Evolutionary conservation across 2,113 vertebrate genomes (phyloP), one percentile per base, ranked within the genome.

Genomic region (Gymnarchus niloticus): DNA sequence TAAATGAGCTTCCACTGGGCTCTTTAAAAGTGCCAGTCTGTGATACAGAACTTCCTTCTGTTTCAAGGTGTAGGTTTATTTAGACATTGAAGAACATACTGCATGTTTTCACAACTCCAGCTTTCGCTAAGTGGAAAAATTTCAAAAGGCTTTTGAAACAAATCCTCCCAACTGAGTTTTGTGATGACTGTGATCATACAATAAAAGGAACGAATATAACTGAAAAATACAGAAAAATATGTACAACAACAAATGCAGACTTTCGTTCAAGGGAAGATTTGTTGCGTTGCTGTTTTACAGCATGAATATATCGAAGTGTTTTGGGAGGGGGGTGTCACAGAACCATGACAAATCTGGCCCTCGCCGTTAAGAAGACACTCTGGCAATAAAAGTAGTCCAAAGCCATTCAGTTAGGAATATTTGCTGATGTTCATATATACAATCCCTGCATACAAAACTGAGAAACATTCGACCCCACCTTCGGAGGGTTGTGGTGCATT

Each of bases 21-120:
- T 86, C 49, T 85, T 87, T 83, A 85, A 87, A 88, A 89, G 87
- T 46, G 87, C 54, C 69, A 56, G 91, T 90, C 87, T 89, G 88
- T 85, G 85, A 83, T 61, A 86, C 81, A 56, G 73, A 86, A 81
- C 84, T 48, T 84, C 85, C 82, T 56, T 69, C 78, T 41, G 77
- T 76, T 85, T 84, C 52, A 84, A 65, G 44, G 33, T 65, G 57
- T 49, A 25, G 83, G 44, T 65, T 84, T 65, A 65, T 65, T 49
- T 37, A 25, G 56, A 44, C 37, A 25, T 56, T 1, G 57, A 84
- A 65, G 82, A 59, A 21, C n/a, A n/a, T 17, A 19, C 28, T 28
- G 28, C 49, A 81, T 28, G 80, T 52, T 56, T 83, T 83, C 44
- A 49, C 23, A 17, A 33, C n/a, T 17, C 28, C n/a, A 12, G 57